Conservation (phyloP, 30 jellyfish, hydroid and myxozoan genomes). For the Turritopsis dohrnii region DNA sequence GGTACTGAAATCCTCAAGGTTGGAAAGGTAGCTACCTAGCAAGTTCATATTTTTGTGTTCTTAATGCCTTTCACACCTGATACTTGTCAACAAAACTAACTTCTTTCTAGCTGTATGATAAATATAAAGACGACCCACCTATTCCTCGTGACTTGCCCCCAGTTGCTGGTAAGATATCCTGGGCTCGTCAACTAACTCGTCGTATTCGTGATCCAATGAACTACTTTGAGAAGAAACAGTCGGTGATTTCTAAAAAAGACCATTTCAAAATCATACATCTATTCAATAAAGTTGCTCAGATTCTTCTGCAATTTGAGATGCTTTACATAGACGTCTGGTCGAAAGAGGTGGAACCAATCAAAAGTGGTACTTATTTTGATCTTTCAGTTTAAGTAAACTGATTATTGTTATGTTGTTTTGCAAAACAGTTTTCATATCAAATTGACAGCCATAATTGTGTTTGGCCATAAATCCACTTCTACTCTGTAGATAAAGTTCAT, state of each 20-base stretch:
- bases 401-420: too few species aligned
- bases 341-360: conserved; percentile 30
- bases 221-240: conserved; percentile 50
- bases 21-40: conserved; percentile 56
- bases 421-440: too few species aligned
- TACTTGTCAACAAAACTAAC: background rate
- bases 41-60: too few species aligned
- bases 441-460: too few species aligned
- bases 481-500: too few species aligned
- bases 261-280: conserved; percentile 35
- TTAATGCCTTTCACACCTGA: background rate
- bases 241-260: conserved; percentile 45
- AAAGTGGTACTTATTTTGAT: conserved; percentile 42
- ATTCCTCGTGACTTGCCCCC: conserved; percentile 90
- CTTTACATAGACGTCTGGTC: conserved; percentile 58
- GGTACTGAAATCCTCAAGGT: conserved; percentile 77
- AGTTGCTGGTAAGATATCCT: conserved; percentile 87
- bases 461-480: too few species aligned
- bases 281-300: conserved; percentile 63
- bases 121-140: conserved; percentile 73
- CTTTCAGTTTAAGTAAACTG: background rate
- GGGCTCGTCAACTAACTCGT: conserved; percentile 80
- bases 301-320: conserved; percentile 57
- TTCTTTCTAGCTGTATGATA: conserved; percentile 60
- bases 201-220: conserved; percentile 95